phyloP scores from a whole-genome alignment of 2,113 vertebrate genomes.

The Phalacrocorax pelagicus region DNA sequence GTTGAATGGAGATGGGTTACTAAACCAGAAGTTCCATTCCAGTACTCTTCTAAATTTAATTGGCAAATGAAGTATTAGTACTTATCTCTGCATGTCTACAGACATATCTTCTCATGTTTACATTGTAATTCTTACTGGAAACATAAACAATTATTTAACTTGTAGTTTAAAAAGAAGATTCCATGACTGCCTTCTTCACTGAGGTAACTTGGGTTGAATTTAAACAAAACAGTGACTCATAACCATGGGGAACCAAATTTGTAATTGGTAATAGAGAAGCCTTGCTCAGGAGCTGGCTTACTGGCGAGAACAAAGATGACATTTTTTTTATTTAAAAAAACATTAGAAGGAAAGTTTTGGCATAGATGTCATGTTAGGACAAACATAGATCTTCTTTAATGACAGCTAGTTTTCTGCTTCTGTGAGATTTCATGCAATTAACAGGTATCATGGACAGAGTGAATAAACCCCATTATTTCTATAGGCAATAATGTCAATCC shows the following conservation, averaged over 20 bases:
- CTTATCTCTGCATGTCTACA: neutral
- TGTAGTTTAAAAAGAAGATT: neutral
- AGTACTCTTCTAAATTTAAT: neutral
- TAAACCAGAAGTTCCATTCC: neutral
- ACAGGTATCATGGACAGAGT: neutral
- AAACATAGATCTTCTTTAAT: neutral
- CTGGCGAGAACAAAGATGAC: neutral
- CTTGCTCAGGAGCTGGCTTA: neutral
- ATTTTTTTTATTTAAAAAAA: neutral
- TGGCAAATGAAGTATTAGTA: neutral
- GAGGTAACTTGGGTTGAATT: neutral
- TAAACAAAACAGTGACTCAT: neutral
- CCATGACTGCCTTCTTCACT: neutral
- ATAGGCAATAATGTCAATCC: neutral
- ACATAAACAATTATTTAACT: neutral
- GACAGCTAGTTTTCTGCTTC: neutral
- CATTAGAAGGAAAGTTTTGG: neutral
- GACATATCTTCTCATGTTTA: neutral
- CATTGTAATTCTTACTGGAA: neutral
- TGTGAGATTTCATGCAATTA: neutral
- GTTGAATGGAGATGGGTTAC: neutral
- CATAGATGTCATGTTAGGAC: neutral
- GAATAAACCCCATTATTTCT: neutral
- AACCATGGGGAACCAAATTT: neutral
- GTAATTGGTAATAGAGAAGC: neutral